These are phyloP conservation scores for Tethya wilhelma DNA, from an alignment of 37 sponge, comb jelly and placozoan species.

Conservation along the genomic window DNA sequence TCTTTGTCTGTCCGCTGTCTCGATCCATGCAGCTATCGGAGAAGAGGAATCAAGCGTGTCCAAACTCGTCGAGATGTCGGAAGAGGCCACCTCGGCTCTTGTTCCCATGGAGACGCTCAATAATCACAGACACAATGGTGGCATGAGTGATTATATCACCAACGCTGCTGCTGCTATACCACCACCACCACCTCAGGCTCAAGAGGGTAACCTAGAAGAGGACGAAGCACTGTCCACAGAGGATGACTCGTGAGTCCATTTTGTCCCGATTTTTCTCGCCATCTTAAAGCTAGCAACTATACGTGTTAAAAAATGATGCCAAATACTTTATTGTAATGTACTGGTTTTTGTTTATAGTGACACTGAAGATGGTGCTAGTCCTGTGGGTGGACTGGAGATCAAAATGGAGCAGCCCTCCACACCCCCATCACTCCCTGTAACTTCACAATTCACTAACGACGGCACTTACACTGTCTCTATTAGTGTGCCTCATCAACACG, in stretches of 20 bases:
- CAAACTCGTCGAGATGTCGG: conserved; percentile 21
- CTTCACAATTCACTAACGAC: background rate
- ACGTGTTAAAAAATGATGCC: background rate
- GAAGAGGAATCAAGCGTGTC: conserved; percentile 28
- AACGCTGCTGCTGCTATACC: background rate
- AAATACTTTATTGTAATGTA: background rate
- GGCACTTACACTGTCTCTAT: conserved; percentile 30
- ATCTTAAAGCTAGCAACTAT: background rate
- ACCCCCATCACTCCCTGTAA: background rate
- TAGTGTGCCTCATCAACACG: background rate
- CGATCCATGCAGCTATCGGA: conserved; percentile 18
- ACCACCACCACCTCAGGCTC: background rate
- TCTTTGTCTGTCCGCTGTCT: background rate
- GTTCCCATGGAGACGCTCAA: conserved; percentile 22
- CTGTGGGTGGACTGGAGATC: background rate
- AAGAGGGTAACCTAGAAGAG: background rate
- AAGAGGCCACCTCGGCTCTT: background rate
- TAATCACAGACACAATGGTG: background rate
- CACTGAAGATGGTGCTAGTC: conserved; percentile 8
- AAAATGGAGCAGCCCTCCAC: conserved; percentile 12
- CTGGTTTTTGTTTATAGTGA: conserved; percentile 1
- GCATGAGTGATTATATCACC: background rate
- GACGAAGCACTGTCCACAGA: conserved; percentile 26
- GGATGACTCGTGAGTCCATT: conserved; percentile 14
- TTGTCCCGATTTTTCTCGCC: background rate